phyloP scores from a whole-genome alignment of 2,888 invertebrate species.

The Clivina fossor region DNA sequence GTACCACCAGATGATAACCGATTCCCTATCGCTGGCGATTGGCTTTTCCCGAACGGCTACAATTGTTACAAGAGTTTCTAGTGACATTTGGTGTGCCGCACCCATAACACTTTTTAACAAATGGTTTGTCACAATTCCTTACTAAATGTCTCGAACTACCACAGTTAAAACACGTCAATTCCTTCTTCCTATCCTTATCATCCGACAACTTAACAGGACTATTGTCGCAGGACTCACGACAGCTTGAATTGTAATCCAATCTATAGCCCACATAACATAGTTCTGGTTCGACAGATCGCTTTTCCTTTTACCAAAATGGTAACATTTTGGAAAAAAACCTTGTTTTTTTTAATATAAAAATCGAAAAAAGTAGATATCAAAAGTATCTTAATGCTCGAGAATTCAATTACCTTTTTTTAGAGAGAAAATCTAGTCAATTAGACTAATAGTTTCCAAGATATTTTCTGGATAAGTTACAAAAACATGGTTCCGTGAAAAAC shows the following conservation, averaged over 20 bases:
- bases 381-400: too few species aligned
- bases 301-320: background rate
- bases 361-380: too few species aligned
- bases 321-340: too few species aligned
- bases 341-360: too few species aligned
- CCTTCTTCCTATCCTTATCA: too few species aligned
- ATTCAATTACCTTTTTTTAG: too few species aligned
- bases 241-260: background rate
- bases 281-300: slow-evolving; percentile 3
- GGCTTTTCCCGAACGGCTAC: slow-evolving; percentile 4
- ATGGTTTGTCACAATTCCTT: slow-evolving; percentile 1
- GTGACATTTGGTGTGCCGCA: background rate
- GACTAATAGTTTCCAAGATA: too few species aligned
- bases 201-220: background rate
- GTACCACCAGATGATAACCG: background rate
- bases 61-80: background rate
- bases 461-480: too few species aligned
- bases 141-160: too few species aligned
- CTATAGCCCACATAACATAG: background rate
- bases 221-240: background rate
- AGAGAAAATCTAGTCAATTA: too few species aligned
- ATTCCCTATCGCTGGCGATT: background rate
- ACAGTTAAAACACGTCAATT: too few species aligned
- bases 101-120: background rate
- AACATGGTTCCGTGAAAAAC: too few species aligned